These are phyloP conservation scores for Oceanites oceanicus DNA, from an alignment of 2,113 vertebrate species.

Conservation along the genomic window DNA sequence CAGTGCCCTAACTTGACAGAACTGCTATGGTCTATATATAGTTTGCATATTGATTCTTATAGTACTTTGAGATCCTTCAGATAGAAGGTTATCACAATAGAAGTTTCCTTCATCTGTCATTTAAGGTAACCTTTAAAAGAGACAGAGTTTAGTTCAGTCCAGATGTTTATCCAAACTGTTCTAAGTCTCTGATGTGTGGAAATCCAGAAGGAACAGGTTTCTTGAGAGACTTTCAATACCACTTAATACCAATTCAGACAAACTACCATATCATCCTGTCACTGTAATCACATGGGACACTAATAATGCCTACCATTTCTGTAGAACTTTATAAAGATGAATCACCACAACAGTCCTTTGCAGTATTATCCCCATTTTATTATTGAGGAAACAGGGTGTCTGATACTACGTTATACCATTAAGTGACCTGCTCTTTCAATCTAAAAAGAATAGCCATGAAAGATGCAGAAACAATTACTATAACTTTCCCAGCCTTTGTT, in stretches of 20 bases:
- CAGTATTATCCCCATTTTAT: not conserved
- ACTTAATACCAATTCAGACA: constrained; percentile 41
- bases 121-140: constrained; percentile 28
- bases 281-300: constrained; percentile 30
- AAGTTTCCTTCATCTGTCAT: constrained; percentile 10
- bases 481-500: not conserved
- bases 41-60: constrained; percentile 35
- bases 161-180: constrained; percentile 30
- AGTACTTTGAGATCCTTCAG: constrained; percentile 14
- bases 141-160: not conserved
- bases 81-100: not conserved
- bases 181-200: constrained; percentile 4
- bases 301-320: constrained; percentile 9
- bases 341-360: not conserved
- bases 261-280: constrained; percentile 32
- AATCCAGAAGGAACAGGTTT: not conserved
- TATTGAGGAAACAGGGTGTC: not conserved
- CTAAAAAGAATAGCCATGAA: not conserved
- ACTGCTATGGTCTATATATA: not conserved
- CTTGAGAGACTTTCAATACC: constrained; percentile 9
- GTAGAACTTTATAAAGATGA: constrained; percentile 7
- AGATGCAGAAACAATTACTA: not conserved
- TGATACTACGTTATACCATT: not conserved
- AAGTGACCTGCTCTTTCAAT: not conserved
- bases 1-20: not conserved